A percentile compares a stretch with the other conserved stretches of the same genome.
Conservation (phyloP, 2,113 vertebrate species). For the Vicugna pacos region DNA sequence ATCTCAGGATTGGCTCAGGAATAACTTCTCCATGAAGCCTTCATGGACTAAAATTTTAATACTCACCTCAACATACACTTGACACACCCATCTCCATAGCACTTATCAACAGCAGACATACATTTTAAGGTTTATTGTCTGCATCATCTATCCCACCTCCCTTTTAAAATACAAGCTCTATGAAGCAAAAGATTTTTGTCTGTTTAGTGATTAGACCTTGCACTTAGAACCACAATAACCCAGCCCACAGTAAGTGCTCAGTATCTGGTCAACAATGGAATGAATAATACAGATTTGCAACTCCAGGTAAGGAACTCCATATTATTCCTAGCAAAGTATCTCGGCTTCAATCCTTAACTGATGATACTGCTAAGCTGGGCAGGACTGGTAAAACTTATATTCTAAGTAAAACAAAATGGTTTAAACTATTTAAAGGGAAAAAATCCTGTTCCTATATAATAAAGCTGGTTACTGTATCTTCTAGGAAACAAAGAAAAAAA, state of each 20-base stretch:
- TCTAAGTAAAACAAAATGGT: conserved; percentile 38
- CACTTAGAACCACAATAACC: neutral
- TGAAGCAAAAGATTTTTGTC: neutral
- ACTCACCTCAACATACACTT: neutral
- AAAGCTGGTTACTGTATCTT: neutral
- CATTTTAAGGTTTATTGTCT: neutral
- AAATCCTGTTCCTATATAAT: conserved; percentile 13
- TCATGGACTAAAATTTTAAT: conserved; percentile 22
- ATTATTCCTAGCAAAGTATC: neutral
- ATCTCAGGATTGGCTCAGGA: neutral
- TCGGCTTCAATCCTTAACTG: neutral
- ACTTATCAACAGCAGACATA: neutral
- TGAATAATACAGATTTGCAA: conserved; percentile 15
- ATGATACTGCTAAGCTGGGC: neutral
- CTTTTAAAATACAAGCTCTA: conserved; percentile 13
- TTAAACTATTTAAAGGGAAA: conserved; percentile 14
- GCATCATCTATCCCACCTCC: neutral
- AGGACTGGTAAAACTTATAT: neutral
- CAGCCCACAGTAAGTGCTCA: neutral
- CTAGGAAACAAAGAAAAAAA: neutral
- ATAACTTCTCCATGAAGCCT: neutral
- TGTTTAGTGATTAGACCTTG: neutral
- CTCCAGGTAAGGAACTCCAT: neutral
- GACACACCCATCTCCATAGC: neutral
- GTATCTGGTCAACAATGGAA: neutral